phyloP scores from a whole-genome alignment of 1,140 invertebrate species.

The Drosophila gunungcola region DNA sequence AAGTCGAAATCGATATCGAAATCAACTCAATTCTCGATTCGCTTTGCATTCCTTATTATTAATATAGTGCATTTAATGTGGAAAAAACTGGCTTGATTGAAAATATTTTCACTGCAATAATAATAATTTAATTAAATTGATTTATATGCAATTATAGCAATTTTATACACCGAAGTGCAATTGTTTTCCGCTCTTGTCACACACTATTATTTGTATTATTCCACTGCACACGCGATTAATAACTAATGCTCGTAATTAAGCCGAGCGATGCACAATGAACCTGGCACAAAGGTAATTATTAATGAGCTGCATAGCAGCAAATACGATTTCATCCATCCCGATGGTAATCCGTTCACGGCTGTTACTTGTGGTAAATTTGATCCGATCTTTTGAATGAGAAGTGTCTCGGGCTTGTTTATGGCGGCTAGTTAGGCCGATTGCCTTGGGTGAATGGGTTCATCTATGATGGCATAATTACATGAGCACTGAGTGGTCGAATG shows the following conservation, averaged over 20 bases:
- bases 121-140: slow-evolving; percentile 76
- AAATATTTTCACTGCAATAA: slow-evolving; percentile 55
- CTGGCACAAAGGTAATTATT: slow-evolving; percentile 40
- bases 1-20: not conserved
- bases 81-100: slow-evolving; percentile 41
- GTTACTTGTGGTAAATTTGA: slow-evolving; percentile 8
- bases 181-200: slow-evolving; percentile 36
- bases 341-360: not conserved
- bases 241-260: slow-evolving; percentile 53
- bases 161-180: slow-evolving; percentile 34
- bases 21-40: not conserved
- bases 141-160: slow-evolving; percentile 73
- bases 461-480: not conserved
- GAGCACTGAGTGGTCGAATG: too few species aligned
- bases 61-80: slow-evolving; percentile 30
- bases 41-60: not conserved
- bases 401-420: slow-evolving; percentile 1
- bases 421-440: not conserved
- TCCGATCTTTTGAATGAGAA: slow-evolving; percentile 14
- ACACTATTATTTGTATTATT: slow-evolving; percentile 30
- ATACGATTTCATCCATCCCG: not conserved
- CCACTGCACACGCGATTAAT: slow-evolving; percentile 41
- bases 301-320: slow-evolving; percentile 2
- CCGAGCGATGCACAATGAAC: slow-evolving; percentile 43
- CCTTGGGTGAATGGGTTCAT: not conserved